Base-by-base conservation (phyloP, 2,888 invertebrate species). In the Drosophila pegasa region DNA sequence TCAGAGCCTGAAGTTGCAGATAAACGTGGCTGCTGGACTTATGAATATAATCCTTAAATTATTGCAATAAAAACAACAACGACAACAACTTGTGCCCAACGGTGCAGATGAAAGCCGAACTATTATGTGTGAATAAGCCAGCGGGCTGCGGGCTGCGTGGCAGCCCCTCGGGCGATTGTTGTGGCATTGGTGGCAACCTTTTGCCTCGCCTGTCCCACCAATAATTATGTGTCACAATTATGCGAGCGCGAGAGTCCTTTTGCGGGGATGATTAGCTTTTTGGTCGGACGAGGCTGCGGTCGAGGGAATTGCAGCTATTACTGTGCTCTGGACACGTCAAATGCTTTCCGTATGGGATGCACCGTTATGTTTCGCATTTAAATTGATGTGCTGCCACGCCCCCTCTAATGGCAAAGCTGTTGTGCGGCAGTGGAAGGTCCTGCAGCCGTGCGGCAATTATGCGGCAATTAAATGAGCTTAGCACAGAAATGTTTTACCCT, bases 41-140 rank as follows among this genome's bases (percentile, higher is more conserved):
- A 87, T 81, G 88, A 79, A 83, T 80, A 83, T 86, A 86, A 86
- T 86, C 85, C 88, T 73, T 78, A 86, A 87, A 86, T 86, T 86
- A 87, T 87, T 75, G 74, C 83, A 83, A 73, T 67, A 82, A 82
- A 76, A 87, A 67, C 71, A 72, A 70, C 60, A 47, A 18, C 18
- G 16, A 78, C 78, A 78, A 69, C 67, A 71, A 69, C 57, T 37
- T 64, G 45, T 57, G 65, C 65, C 60, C 74, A 82, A 74, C 68
- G 73, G 50, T 40, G 75, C 75, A 80, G 68, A 75, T 80, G 73
- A 78, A 78, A 70, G 61, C 74, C 54, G 66, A 86, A 80, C 83
- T 78, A 86, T 82, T 78, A 82, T 61, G 83, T 83, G 83, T 78
- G 83, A 83, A 83, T 80, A 82, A 80, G 71, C 80, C 71, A 64